phyloP scores from a whole-genome alignment of 2,797 vertebrate genomes.

The Sebastes matsubarae region DNA sequence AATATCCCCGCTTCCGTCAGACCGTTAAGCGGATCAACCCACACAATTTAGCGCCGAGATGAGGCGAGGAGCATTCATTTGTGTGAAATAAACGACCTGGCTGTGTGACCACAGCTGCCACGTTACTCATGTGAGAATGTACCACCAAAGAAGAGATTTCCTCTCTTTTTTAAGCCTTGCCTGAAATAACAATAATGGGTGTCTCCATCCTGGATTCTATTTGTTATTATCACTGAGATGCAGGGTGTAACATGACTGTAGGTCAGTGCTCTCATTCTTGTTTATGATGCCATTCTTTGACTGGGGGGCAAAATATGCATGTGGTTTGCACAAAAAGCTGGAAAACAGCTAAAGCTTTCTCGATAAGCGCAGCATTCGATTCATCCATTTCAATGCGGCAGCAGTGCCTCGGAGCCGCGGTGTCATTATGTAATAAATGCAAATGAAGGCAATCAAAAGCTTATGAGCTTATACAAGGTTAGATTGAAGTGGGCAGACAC shows the following conservation, averaged over 20 bases:
- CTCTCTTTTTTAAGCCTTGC: not conserved
- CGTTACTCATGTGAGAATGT: constrained; percentile 27
- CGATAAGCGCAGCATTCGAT: constrained; percentile 19
- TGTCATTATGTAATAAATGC: constrained; percentile 51
- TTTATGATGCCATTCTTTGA: not conserved
- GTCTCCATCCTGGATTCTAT: not conserved
- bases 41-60: constrained; percentile 52
- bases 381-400: constrained; percentile 6
- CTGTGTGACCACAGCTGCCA: constrained; percentile 47
- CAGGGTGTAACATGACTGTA: not conserved
- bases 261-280: constrained; percentile 11
- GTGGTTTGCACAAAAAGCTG: constrained; percentile 12
- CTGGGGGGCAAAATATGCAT: not conserved
- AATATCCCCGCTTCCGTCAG: constrained; percentile 46
- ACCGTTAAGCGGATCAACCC: constrained; percentile 64
- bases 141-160: constrained; percentile 21
- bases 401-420: constrained; percentile 1
- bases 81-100: constrained; percentile 52
- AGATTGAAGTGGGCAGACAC: constrained; percentile 29
- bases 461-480: constrained; percentile 53
- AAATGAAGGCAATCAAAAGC: constrained; percentile 63
- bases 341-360: constrained; percentile 24
- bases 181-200: constrained; percentile 17
- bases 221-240: constrained; percentile 12
- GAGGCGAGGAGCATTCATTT: constrained; percentile 40